A percentile compares a stretch with the other conserved stretches of the same genome.
phyloP scores from a whole-genome alignment of 2,797 vertebrate genomes.

The Hafferia zeledoni region DNA sequence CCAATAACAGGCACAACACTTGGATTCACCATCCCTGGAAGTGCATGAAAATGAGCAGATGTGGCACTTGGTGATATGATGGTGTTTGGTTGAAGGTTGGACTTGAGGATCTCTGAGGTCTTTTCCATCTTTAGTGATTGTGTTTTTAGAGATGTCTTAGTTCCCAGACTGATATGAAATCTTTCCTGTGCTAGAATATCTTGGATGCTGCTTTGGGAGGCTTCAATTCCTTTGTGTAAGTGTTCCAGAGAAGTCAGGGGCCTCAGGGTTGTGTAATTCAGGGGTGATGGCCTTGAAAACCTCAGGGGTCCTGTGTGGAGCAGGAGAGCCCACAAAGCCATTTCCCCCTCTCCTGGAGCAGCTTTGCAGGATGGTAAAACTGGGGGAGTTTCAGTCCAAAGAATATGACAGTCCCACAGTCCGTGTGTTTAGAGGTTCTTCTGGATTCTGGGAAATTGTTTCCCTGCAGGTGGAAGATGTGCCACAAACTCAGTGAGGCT shows the following conservation, averaged over 20 bases:
- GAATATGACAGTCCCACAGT: fast-evolving
- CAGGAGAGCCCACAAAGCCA: background rate
- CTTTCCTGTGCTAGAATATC: too few species aligned
- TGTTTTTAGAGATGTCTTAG: background rate
- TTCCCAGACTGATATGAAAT: background rate
- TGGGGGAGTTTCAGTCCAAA: too few species aligned
- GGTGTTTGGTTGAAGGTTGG: background rate
- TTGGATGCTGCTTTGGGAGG: background rate
- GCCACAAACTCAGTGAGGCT: fast-evolving
- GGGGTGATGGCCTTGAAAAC: background rate
- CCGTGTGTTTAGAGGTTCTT: fast-evolving
- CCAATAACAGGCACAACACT: too few species aligned
- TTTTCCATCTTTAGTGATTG: background rate
- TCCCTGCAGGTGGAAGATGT: background rate
- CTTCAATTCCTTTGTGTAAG: background rate
- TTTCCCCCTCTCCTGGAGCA: background rate
- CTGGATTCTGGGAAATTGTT: background rate
- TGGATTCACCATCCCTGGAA: background rate
- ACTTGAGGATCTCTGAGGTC: background rate
- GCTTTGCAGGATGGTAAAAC: background rate
- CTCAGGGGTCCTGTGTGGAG: fast-evolving
- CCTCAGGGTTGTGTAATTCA: fast-evolving
- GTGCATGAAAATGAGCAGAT: background rate
- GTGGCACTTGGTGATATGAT: background rate
- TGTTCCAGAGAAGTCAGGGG: background rate